Evolutionary conservation across 2,888 invertebrate species (phyloP).

Genomic region (Resseliella maxima): DNA sequence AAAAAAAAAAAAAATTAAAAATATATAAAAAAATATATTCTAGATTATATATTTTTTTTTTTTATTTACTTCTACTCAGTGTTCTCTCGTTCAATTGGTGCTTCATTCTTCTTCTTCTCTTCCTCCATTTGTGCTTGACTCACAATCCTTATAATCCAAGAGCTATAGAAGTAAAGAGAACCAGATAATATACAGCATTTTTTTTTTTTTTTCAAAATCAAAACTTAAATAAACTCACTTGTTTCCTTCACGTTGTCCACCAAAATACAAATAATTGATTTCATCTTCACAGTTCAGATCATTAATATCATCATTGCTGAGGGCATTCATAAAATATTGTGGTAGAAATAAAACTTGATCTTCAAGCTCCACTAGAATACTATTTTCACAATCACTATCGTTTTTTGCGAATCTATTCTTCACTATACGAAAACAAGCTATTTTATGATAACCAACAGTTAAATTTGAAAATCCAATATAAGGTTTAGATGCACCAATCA

Average conservation of each 20-base stretch:
- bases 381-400: not conserved
- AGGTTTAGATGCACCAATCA: not conserved
- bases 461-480: not conserved
- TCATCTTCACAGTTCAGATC: not conserved
- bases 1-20: too few species aligned
- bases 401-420: not conserved
- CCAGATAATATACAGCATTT: too few species aligned
- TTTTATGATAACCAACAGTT: not conserved
- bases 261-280: conserved; percentile 22
- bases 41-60: not conserved
- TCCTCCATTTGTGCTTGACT: too few species aligned
- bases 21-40: too few species aligned
- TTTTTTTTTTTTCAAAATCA: not conserved
- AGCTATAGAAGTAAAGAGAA: not conserved
- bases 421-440: not conserved
- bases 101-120: too few species aligned
- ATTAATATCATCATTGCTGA: not conserved
- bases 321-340: not conserved
- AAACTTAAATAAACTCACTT: conserved; percentile 23
- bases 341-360: not conserved
- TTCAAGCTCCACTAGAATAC: not conserved
- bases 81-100: not conserved
- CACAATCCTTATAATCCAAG: not conserved
- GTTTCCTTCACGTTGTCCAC: not conserved
- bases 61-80: conserved; percentile 9